phyloP scores from a whole-genome alignment of 64 coral and sea anemone species.

The Astreopora myriophthalma region DNA sequence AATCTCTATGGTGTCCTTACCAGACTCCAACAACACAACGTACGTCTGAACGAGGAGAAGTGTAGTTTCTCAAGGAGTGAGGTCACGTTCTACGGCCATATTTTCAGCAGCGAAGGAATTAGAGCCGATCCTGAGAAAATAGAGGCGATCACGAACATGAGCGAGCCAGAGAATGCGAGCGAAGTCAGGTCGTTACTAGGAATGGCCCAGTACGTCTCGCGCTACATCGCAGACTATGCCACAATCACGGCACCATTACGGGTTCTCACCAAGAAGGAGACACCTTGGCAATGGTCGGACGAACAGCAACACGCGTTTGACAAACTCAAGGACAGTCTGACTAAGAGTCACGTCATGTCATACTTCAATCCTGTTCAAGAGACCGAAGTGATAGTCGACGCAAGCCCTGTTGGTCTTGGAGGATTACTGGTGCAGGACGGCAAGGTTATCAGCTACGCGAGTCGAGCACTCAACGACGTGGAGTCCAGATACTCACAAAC shows the following conservation, averaged over 20 bases:
- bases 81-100: constrained; percentile 55
- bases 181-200: constrained; percentile 44
- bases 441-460: constrained; percentile 79
- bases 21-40: constrained; percentile 46
- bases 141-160: constrained; percentile 47
- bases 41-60: constrained; percentile 66
- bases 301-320: constrained; percentile 64
- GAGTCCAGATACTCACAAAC: constrained; percentile 81
- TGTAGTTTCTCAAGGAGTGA: constrained; percentile 53
- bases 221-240: background rate
- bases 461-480: constrained; percentile 74
- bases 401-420: constrained; percentile 60
- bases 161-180: constrained; percentile 15
- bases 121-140: constrained; percentile 45
- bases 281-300: constrained; percentile 37
- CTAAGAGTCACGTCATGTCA: constrained; percentile 59
- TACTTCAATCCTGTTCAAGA: constrained; percentile 65
- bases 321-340: constrained; percentile 60
- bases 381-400: constrained; percentile 61
- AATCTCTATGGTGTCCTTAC: constrained; percentile 45
- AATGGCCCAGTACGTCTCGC: constrained; percentile 56
- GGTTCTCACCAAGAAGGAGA: too few relatives aligned
- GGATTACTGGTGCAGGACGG: constrained; percentile 50
- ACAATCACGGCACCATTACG: too few relatives aligned
- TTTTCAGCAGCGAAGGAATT: constrained; percentile 44